Percentiles rank a stretch among this genome's conserved stretches.
These are phyloP conservation scores for Phalangium opilio DNA, from an alignment of 2,888 invertebrate genomes.

Conservation along the genomic window DNA sequence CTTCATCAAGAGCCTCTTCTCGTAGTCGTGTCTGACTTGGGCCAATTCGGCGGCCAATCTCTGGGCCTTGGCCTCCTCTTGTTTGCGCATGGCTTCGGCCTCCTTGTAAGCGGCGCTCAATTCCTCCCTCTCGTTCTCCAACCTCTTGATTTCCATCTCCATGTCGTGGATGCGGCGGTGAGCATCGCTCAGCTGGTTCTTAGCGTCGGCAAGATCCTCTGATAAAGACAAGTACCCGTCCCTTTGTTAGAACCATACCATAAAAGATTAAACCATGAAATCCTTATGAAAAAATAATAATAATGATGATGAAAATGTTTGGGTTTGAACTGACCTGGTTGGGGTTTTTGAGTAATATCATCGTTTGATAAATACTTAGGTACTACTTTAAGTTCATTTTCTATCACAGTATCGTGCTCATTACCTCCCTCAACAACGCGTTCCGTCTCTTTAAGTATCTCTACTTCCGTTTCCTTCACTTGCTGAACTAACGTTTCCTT, in stretches of 20 bases:
- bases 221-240: conserved; percentile 9
- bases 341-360: too few relatives aligned
- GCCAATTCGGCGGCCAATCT: conserved; percentile 82
- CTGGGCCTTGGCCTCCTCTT: conserved; percentile 89
- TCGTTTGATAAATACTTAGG: too few relatives aligned
- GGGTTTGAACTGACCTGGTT: too few relatives aligned
- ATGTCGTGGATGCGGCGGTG: conserved; percentile 94
- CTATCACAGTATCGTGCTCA: too few relatives aligned
- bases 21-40: conserved; percentile 89
- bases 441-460: too few relatives aligned
- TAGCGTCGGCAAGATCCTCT: conserved; percentile 94
- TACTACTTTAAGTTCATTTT: too few relatives aligned
- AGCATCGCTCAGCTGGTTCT: conserved; percentile 81
- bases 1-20: conserved; percentile 91
- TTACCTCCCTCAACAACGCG: too few relatives aligned
- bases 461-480: too few relatives aligned
- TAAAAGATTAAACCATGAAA: not conserved
- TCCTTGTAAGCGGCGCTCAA: conserved; percentile 95
- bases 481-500: too few relatives aligned
- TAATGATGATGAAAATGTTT: too few relatives aligned
- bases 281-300: too few relatives aligned
- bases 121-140: conserved; percentile 98
- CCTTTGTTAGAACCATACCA: conserved; percentile 17
- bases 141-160: conserved; percentile 87
- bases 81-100: conserved; percentile 94